Percentiles rank a stretch among this genome's conserved stretches.
phyloP scores from a whole-genome alignment of 2,113 vertebrate species.

The Gambusia holbrooki region DNA sequence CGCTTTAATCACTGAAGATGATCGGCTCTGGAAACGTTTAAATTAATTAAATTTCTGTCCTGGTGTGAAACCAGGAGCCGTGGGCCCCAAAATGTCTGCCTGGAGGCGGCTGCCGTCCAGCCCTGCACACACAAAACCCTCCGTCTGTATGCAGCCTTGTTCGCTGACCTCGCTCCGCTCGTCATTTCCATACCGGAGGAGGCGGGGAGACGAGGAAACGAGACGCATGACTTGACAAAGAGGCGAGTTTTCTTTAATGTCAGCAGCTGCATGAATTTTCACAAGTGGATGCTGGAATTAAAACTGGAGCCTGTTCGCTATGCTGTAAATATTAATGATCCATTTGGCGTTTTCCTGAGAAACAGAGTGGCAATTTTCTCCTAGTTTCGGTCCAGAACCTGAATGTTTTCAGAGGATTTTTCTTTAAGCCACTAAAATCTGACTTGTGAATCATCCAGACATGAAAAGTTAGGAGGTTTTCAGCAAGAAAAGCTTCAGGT shows the following conservation, averaged over 20 bases:
- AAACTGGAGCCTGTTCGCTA: conserved; percentile 10
- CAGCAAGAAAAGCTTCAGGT: too few species aligned
- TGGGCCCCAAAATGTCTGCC: conserved; percentile 52
- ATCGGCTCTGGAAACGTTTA: background rate
- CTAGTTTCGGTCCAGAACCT: too few species aligned
- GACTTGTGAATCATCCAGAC: too few species aligned
- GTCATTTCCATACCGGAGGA: conserved; percentile 26
- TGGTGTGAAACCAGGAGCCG: conserved; percentile 6
- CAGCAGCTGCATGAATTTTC: conserved; percentile 62
- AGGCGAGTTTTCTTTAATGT: conserved; percentile 65
- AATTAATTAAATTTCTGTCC: background rate
- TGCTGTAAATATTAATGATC: conserved; percentile 47
- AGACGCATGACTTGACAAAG: conserved; percentile 60
- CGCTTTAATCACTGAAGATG: too few species aligned
- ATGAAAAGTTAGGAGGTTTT: too few species aligned
- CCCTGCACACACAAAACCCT: conserved; percentile 47
- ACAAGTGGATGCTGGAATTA: background rate
- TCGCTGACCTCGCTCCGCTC: conserved; percentile 45
- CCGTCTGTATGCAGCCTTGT: conserved; percentile 49
- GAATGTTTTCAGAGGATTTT: too few species aligned
- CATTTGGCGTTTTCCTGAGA: background rate
- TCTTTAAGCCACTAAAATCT: too few species aligned
- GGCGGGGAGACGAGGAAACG: conserved; percentile 6
- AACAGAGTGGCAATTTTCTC: background rate
- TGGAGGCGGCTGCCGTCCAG: conserved; percentile 23